Evolutionary conservation across 2,113 vertebrate species (phyloP), one percentile per base, ranked within the genome.

Genomic region (Dasyprocta punctata): DNA sequence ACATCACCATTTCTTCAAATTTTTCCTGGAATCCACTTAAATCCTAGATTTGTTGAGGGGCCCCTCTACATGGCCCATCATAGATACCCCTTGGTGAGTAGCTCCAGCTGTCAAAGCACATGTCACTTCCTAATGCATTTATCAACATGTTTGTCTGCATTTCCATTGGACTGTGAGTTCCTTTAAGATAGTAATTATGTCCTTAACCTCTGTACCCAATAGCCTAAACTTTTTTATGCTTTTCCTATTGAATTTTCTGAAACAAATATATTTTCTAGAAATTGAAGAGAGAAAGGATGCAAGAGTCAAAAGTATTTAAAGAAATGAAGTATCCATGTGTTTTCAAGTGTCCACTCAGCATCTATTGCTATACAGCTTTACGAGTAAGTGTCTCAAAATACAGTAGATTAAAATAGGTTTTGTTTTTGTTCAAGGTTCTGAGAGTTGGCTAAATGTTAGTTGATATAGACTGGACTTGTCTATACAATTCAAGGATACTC

Each of bases 21-120:
- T 36, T 81, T 73, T 84, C 5, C 47, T 75, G 20, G 77, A 49
- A 11, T 73, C 47, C 38, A 75, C 1, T 36, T 41, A 80, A 36
- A 58, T 13, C 8, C 60, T 52, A 24, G 9, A 20, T 44, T 56
- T 81, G 20, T 26, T 49, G 26, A 47, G n/a, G 1, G 26, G 3
- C 3, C 5, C 14, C 47, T 47, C 8, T 1, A 3, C 1, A 19
- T 67, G 36, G 8, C 6, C 7, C 30, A 17, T 78, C n/a, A 1
- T 30, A 28, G 7, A 8, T 16, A 11, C 3, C 10, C 1, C 26
- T 83, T 8, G 38, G 0, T 56, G 38, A n/a, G 19, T 41, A 2
- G 10, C 7, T 28, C 78, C 24, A 16, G 49, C 10, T 87, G 5
- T 92, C 36, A 83, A 44, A 80, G 22, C 11, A 44, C 11, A 3